Base-by-base conservation (phyloP, 2,888 invertebrate genomes). In the Taphrorychus bicolor region DNA sequence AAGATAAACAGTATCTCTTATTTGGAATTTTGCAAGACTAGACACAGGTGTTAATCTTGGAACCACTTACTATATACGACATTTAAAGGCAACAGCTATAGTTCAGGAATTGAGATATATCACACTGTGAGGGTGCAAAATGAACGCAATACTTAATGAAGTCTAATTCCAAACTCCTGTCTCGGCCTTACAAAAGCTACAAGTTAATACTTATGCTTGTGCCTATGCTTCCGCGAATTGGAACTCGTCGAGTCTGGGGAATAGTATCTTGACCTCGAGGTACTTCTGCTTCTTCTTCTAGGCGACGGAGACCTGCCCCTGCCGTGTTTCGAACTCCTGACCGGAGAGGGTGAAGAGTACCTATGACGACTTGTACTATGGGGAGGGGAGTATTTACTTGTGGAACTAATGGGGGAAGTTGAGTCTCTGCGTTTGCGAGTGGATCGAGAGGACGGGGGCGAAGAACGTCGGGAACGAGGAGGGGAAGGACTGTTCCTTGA, bases 161-260 rank as follows among this genome's bases (percentile, higher is more conserved):
- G 32, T 32, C 32, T 32, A 3, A 32, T 9, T 32, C 32, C 32
- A 32, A 32, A 32, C 11, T 32, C 11, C 32, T 32, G 11, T 11
- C 32, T 32, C 32, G 11, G 11, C n/a, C n/a, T n/a, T n/a, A n/a
- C n/a, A n/a, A n/a, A n/a, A n/a, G n/a, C n/a, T 32, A 32, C 7
- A 32, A 24, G 51, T 48, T 77, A 85, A 74, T 85, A 85, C 77
- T 63, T 85, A 76, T 85, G 85, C 76, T 85, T 85, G 72, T 85
- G 85, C 70, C 85, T 81, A 74, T 85, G 85, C 76, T 85, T 85
- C 61, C 83, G 81, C 21, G 85, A 81, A 19, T 81, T 64, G 18
- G 64, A 64, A 57, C 67, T 68, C 1, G 69, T 69, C 0, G 71
- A 79, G 24, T 85, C 84, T 22, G 84, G 83, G 2, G 83, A 81